Base-by-base conservation (phyloP, 2,888 invertebrate species). In the Apamea epomidion region DNA sequence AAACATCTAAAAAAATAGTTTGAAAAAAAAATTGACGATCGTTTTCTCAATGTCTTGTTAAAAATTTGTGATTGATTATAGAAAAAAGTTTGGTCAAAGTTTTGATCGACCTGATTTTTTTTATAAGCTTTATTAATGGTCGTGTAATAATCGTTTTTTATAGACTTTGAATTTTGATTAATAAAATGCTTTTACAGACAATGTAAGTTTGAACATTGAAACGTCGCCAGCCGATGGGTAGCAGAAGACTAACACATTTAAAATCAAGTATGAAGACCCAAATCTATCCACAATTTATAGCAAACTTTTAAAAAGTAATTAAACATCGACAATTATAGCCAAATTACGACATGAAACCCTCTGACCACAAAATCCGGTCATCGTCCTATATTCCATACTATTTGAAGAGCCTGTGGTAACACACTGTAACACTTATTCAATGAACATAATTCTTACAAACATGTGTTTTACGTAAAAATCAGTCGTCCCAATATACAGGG, bases 311-410 rank as follows among this genome's bases (percentile, higher is more conserved):
- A 51, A 64, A 10, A 48, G 5, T 45, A 64, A 48, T 48, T 68
- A 51, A 54, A 0, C 25, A 64, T 42, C 25, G 7, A 25, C 29
- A 37, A 29, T n/a, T 16, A 65, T 37, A 25, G 21, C 16, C 18
- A 32, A 74, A 60, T 60, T 62, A 65, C 65, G 32, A 48, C 25
- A 4, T 58, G 2, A 48, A 74, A 77, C 37, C 32, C 29, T 7
- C 29, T 76, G 16, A 70, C 86, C 76, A 29, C 86, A 37, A 65
- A 37, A 74, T 86, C 76, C 72, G 86, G 72, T 73, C 65, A 82
- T 42, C 65, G 74, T 16, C 62, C 69, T 65, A 74, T 25, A 86
- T 84, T 48, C n/a, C 10, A 65, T 29, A 69, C 48, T 85, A 72
- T 85, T 83, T 64, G n/a, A 51, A 45, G 51, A 69, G 14, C 18